Percentiles rank a stretch among this genome's conserved stretches.
Conservation (phyloP, 2,888 invertebrate species). For the Cheilosia scutellata region DNA sequence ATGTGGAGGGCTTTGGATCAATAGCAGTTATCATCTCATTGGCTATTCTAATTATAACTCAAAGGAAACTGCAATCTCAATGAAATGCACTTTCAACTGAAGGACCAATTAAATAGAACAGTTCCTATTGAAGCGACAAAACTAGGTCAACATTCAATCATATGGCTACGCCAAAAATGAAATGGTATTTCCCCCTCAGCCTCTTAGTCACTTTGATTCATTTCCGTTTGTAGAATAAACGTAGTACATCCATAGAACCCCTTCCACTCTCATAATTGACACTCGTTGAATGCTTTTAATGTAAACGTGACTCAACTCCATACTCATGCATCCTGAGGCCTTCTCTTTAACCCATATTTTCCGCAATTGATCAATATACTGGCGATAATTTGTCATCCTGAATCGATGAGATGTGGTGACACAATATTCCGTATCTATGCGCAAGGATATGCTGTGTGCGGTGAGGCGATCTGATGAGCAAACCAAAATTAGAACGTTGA, state of each 20-base stretch:
- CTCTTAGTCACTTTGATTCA: conserved; percentile 40
- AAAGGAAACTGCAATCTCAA: conserved; percentile 1
- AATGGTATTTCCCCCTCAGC: conserved; percentile 33
- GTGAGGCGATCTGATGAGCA: conserved; percentile 11
- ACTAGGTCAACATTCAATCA: conserved; percentile 32
- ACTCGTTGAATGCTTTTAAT: conserved; percentile 16
- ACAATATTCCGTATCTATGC: conserved; percentile 25
- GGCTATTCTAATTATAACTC: not conserved
- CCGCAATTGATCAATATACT: conserved; percentile 61
- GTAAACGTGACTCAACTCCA: conserved; percentile 28
- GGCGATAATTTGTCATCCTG: conserved; percentile 56
- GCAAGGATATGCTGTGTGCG: conserved; percentile 7
- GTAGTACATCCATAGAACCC: not conserved
- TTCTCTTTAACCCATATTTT: conserved; percentile 59
- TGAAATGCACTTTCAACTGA: not conserved
- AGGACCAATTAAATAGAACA: conserved; percentile 36
- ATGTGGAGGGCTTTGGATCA: no score
- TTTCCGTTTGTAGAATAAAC: conserved; percentile 46
- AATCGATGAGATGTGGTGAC: conserved; percentile 50
- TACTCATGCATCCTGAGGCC: conserved; percentile 18
- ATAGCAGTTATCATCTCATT: no score
- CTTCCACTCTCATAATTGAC: not conserved
- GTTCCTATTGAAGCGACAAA: not conserved
- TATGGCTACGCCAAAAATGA: conserved; percentile 24
- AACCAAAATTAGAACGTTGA: conserved; percentile 14